Evolutionary conservation across 2,113 vertebrate species (phyloP).

Genomic region (Numenius arquata): DNA sequence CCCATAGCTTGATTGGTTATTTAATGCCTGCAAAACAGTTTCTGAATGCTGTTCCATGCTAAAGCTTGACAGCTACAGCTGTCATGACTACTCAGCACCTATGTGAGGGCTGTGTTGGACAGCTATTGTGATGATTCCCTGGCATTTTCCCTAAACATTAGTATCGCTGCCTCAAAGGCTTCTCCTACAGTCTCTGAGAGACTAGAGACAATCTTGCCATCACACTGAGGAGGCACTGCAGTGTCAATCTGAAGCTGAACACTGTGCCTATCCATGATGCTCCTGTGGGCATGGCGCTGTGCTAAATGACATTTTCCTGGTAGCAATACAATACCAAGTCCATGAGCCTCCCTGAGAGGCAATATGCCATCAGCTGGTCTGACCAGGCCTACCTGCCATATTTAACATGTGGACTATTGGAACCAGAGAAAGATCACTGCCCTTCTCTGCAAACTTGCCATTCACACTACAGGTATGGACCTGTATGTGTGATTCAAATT

Average conservation of each 20-base stretch:
- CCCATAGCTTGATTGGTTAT: background rate
- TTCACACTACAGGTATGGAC: background rate
- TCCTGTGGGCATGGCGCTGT: background rate
- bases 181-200: background rate
- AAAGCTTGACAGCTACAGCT: background rate
- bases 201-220: background rate
- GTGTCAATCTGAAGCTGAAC: background rate
- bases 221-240: background rate
- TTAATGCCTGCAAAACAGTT: background rate
- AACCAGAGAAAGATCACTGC: background rate
- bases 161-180: background rate
- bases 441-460: background rate
- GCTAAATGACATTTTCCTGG: background rate
- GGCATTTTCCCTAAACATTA: background rate
- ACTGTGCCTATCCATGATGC: background rate
- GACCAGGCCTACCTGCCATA: background rate
- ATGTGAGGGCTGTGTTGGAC: background rate
- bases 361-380: background rate
- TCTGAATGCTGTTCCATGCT: background rate
- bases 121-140: background rate
- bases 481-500: background rate
- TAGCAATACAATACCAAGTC: background rate
- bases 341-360: background rate
- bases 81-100: slow-evolving; percentile 13
- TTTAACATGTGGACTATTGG: background rate